Conservation (phyloP, 2,797 vertebrate genomes). For the Glyptemys insculpta region DNA sequence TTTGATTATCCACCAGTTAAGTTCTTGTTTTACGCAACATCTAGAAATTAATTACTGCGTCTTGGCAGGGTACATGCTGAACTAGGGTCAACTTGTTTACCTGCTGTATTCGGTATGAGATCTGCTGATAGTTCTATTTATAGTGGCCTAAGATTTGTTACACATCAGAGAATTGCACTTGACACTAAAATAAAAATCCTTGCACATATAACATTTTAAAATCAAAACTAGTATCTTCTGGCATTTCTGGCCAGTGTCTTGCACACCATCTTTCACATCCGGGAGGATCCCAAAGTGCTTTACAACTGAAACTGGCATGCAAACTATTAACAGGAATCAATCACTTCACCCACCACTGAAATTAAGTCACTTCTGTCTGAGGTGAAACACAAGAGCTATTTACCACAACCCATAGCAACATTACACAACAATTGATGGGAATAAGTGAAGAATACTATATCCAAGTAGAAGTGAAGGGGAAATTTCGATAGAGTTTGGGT, state of each 20-base stretch:
- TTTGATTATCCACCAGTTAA: background rate
- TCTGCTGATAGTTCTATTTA: constrained; percentile 56
- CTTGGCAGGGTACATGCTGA: constrained; percentile 58
- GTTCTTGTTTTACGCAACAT: background rate
- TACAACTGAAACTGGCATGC: background rate
- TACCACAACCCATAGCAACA: background rate
- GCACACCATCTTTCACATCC: background rate
- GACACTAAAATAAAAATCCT: constrained; percentile 41
- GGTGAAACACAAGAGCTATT: background rate
- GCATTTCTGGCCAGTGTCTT: background rate
- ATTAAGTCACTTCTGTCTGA: background rate
- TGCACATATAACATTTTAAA: constrained; percentile 1
- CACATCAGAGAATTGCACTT: constrained; percentile 48
- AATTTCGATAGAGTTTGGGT: background rate
- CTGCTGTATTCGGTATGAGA: constrained; percentile 38
- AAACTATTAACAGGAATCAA: background rate
- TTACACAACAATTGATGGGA: background rate
- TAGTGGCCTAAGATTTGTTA: constrained; percentile 48
- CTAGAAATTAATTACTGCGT: constrained; percentile 60
- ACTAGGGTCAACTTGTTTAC: constrained; percentile 50
- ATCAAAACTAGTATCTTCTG: constrained; percentile 7
- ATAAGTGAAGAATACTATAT: background rate
- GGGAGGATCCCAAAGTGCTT: background rate
- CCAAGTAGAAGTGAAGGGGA: background rate
- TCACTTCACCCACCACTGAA: background rate